Evolutionary conservation across 2,888 invertebrate species (phyloP).

Genomic region (Parnassius mnemosyne): DNA sequence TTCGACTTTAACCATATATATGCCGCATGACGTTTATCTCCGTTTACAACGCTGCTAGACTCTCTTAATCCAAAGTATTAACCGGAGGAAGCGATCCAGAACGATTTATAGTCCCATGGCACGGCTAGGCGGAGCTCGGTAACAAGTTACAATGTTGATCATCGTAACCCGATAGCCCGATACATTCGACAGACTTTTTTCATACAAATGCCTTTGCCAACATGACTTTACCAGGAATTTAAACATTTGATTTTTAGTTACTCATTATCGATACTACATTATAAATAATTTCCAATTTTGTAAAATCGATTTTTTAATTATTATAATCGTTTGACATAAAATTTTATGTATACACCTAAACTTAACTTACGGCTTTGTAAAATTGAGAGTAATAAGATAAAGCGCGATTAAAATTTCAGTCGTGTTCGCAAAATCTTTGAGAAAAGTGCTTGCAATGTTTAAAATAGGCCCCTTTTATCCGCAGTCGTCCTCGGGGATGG

Average conservation of each 20-base stretch:
- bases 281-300: no score
- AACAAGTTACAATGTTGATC: slow-evolving; percentile 54
- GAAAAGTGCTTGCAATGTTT: slow-evolving; percentile 53
- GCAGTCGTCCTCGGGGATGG: slow-evolving; percentile 54
- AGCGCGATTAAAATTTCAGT: slow-evolving; percentile 58
- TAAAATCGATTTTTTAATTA: no score
- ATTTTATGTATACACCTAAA: not conserved
- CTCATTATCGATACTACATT: no score
- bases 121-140: slow-evolving; percentile 47
- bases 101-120: slow-evolving; percentile 57
- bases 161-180: slow-evolving; percentile 35
- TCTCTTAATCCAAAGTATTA: slow-evolving; percentile 63
- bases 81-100: slow-evolving; percentile 52
- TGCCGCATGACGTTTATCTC: slow-evolving; percentile 54
- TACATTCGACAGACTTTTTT: no score
- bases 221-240: no score
- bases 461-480: slow-evolving; percentile 62
- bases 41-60: slow-evolving; percentile 54
- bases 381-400: slow-evolving; percentile 44
- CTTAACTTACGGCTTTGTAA: slow-evolving; percentile 32
- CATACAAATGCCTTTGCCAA: no score
- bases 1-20: slow-evolving; percentile 36
- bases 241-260: no score
- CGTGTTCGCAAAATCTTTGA: slow-evolving; percentile 53
- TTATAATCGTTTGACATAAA: not conserved